Conservation (phyloP, 2,113 vertebrate genomes). For the Hymenochirus boettgeri region DNA sequence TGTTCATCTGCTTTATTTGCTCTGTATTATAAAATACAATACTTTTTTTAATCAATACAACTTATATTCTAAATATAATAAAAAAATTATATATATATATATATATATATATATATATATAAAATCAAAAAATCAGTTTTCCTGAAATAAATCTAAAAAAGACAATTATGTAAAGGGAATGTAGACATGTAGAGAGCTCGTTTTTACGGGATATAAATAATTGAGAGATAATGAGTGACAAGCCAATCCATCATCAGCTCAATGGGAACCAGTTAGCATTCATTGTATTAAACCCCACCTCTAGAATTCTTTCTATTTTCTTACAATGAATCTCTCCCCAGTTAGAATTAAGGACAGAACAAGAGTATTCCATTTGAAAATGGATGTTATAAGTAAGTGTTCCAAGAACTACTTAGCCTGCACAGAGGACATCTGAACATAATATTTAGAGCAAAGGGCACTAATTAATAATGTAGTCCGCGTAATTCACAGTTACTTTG, state of each 20-base stretch:
- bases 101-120: constrained; percentile 1
- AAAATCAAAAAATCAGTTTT: not conserved
- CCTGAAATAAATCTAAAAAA: constrained; percentile 23
- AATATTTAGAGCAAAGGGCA: no score
- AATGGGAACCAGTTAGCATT: constrained; percentile 26
- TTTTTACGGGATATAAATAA: constrained; percentile 30
- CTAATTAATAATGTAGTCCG: no score
- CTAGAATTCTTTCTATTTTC: not conserved
- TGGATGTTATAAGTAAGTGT: not conserved
- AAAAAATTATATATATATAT: not conserved
- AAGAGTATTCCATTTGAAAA: constrained; percentile 6
- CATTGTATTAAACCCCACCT: constrained; percentile 22
- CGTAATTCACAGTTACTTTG: no score
- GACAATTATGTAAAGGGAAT: constrained; percentile 10
- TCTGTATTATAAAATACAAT: no score
- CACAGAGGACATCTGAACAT: no score
- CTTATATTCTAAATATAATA: no score
- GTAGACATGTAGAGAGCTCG: not conserved
- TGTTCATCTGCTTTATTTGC: no score
- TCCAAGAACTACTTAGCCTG: not conserved
- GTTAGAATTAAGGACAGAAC: constrained; percentile 1
- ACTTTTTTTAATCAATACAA: no score
- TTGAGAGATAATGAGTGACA: constrained; percentile 36
- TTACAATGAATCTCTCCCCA: constrained; percentile 5
- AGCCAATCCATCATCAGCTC: constrained; percentile 33